Conservation (phyloP, 2,888 invertebrate genomes). For the Synergus japonicus region DNA sequence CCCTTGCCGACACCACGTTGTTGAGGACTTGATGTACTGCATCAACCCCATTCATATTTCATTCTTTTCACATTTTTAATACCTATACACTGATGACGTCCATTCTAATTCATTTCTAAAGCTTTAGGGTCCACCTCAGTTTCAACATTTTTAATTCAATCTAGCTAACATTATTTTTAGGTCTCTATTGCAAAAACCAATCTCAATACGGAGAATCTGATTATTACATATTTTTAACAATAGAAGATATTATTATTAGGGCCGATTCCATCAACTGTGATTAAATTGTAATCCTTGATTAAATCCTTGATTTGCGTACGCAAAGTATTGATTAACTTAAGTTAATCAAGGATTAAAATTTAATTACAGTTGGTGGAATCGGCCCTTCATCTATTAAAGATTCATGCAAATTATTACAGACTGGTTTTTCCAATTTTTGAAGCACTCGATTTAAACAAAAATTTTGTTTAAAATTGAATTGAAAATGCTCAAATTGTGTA, state of each 20-base stretch:
- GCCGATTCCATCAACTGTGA: too few relatives aligned
- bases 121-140: background rate
- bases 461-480: too few relatives aligned
- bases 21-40: conserved; percentile 71
- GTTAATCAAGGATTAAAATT: too few relatives aligned
- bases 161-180: too few relatives aligned
- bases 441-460: background rate
- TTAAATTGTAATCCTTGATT: too few relatives aligned
- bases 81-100: background rate
- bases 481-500: too few relatives aligned
- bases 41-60: conserved; percentile 66
- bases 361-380: too few relatives aligned
- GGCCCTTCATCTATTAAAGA: too few relatives aligned
- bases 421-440: background rate
- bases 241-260: too few relatives aligned
- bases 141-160: background rate
- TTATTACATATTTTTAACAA: too few relatives aligned
- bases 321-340: too few relatives aligned
- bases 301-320: too few relatives aligned
- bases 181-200: background rate
- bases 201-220: background rate
- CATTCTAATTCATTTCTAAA: conserved; percentile 6
- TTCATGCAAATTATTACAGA: background rate
- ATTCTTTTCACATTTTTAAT: conserved; percentile 42
- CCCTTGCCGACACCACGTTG: conserved; percentile 64